phyloP scores from a whole-genome alignment of 1,140 invertebrate genomes.

The Diploscapter pachys region DNA sequence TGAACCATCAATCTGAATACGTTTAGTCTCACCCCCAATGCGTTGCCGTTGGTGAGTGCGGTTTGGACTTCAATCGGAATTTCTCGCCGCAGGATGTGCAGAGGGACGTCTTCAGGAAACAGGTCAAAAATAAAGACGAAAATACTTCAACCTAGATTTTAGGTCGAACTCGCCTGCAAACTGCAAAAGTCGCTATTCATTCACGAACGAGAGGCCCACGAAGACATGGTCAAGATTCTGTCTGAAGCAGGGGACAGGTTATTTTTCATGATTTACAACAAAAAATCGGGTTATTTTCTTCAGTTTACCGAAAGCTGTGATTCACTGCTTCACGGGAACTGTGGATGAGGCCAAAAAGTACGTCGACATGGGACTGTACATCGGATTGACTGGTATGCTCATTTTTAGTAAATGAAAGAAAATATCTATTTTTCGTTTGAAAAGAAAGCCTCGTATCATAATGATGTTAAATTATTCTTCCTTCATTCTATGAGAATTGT shows the following conservation, averaged over 20 bases:
- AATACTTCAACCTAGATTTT: neutral
- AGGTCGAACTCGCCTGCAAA: conserved; percentile 79
- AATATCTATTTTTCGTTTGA: no score
- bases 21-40: conserved; percentile 77
- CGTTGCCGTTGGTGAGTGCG: conserved; percentile 88
- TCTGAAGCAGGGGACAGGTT: conserved; percentile 37
- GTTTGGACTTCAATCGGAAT: conserved; percentile 87
- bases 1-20: conserved; percentile 38
- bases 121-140: conserved; percentile 64
- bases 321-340: conserved; percentile 89
- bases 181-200: conserved; percentile 83
- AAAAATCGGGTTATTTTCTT: neutral
- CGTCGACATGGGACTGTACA: conserved; percentile 80
- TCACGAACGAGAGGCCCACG: conserved; percentile 83
- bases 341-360: conserved; percentile 78
- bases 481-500: neutral
- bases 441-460: neutral
- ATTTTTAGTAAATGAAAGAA: neutral
- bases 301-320: conserved; percentile 68
- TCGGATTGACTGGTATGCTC: conserved; percentile 73
- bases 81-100: conserved; percentile 84
- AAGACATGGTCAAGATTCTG: conserved; percentile 68
- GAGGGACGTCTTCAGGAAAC: conserved; percentile 80
- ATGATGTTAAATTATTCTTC: conserved; percentile 1
- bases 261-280: neutral